Evolutionary conservation across 2,888 invertebrate genomes (phyloP).

Genomic region (Mechanitis messenoides): DNA sequence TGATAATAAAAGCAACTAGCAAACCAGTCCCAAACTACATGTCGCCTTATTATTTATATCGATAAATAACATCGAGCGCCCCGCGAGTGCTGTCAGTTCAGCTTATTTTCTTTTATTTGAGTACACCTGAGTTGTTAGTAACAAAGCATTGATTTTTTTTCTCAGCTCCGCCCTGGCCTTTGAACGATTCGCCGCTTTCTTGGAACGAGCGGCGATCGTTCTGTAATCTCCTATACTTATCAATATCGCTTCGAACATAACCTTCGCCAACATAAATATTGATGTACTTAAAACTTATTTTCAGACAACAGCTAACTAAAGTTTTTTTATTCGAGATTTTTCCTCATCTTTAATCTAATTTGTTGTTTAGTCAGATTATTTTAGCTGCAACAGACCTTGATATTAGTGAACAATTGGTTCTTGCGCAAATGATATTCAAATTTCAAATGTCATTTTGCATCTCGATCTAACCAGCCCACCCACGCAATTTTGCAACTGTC

Average conservation of each 20-base stretch:
- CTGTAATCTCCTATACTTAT: constrained; percentile 56
- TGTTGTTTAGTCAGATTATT: background rate
- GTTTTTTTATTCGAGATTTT: constrained; percentile 8
- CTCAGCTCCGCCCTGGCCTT: constrained; percentile 58
- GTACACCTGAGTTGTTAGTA: constrained; percentile 73
- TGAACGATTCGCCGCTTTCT: constrained; percentile 64
- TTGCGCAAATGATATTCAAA: constrained; percentile 63
- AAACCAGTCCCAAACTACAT: constrained; percentile 11
- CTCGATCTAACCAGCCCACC: constrained; percentile 22
- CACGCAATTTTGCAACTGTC: constrained; percentile 47
- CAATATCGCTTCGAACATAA: constrained; percentile 40
- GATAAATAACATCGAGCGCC: constrained; percentile 50
- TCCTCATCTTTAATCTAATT: background rate
- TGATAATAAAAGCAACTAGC: constrained; percentile 1
- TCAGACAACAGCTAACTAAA: background rate
- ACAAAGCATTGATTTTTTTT: constrained; percentile 71
- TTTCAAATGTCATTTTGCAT: constrained; percentile 61
- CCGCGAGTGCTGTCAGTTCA: constrained; percentile 47
- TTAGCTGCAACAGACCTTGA: constrained; percentile 48
- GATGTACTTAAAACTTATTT: constrained; percentile 3
- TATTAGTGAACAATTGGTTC: constrained; percentile 50
- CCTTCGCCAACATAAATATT: constrained; percentile 22
- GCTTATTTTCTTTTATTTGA: constrained; percentile 61
- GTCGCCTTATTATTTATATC: constrained; percentile 38
- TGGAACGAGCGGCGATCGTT: constrained; percentile 59